Base-by-base conservation (phyloP, 64 coral and sea anemone species). In the Stylophora pistillata region DNA sequence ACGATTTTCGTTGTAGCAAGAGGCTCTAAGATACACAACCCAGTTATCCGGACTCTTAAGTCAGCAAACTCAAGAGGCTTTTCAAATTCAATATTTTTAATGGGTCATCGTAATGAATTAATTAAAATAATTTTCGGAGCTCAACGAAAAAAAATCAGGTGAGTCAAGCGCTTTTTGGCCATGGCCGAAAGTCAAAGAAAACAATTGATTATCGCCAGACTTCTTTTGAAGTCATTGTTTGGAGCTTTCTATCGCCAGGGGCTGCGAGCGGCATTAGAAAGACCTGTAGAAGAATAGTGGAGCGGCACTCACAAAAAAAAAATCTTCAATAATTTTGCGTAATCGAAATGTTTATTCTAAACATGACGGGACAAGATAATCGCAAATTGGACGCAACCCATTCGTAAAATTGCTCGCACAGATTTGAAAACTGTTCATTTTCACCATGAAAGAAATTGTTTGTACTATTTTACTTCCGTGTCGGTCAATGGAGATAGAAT, bases 201-300 rank as follows among this genome's bases (percentile, higher is more conserved):
- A 34, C 62, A 47, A 84, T 84, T 53, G 53, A 6, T 47, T 70
- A 84, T 70, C 80, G 37, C 62, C 52, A 3, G 62, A 37, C 61
- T 12, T 70, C 80, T 68, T 84, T 84, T 84, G 80, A 84, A 53
- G 62, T 37, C 27, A 65, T 84, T 84, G 79, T 82, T 82, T 82
- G 31, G 3, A 65, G 69, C 53, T 32, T 34, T 63, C 17, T 37
- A 68, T 52, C 23, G 80, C 80, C 58, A 34, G 80, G 32, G 80
- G 80, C 62, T 37, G 41, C 2, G 37, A 84, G 80, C 61, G 80
- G 61, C 62, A 84, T 69, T 52, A n/a, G 57, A n/a, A 84, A 63
- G 61, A 53, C 23, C 23, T 7, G 6, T 9, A 4, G 30, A 84
- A 84, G 62, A 65, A 82, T 84, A 69, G 61, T 13, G 21, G 61